phyloP scores from a whole-genome alignment of 2,113 vertebrate genomes.

The Rhabdornis inornatus region DNA sequence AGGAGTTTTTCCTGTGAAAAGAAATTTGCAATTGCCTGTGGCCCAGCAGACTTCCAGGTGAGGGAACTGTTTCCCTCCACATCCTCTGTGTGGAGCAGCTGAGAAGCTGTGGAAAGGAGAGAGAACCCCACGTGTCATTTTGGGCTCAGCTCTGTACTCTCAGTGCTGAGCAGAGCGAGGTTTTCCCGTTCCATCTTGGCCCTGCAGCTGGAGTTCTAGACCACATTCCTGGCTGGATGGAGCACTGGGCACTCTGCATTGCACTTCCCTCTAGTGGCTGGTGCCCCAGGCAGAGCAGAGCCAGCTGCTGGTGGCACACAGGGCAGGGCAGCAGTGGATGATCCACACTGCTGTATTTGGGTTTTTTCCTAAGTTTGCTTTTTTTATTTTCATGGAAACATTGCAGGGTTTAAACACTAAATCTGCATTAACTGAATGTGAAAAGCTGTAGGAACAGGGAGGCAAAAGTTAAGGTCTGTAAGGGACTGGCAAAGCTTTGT shows the following conservation, averaged over 20 bases:
- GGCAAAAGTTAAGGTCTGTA: background rate
- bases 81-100: background rate
- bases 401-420: fast-evolving
- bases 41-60: background rate
- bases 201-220: background rate
- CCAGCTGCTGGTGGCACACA: background rate
- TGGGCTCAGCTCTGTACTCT: background rate
- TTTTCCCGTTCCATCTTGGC: background rate
- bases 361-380: background rate
- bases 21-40: background rate
- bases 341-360: fast-evolving
- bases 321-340: background rate
- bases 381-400: background rate
- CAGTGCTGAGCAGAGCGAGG: background rate
- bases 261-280: background rate
- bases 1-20: background rate
- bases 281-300: background rate
- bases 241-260: background rate
- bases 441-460: background rate
- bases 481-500: background rate
- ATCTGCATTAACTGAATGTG: background rate
- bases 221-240: background rate
- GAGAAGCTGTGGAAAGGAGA: background rate
- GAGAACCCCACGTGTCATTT: fast-evolving
- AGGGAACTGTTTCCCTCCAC: background rate